Evolutionary conservation across 2,797 vertebrate genomes (phyloP).

Genomic region (Megaceryle alcyon): DNA sequence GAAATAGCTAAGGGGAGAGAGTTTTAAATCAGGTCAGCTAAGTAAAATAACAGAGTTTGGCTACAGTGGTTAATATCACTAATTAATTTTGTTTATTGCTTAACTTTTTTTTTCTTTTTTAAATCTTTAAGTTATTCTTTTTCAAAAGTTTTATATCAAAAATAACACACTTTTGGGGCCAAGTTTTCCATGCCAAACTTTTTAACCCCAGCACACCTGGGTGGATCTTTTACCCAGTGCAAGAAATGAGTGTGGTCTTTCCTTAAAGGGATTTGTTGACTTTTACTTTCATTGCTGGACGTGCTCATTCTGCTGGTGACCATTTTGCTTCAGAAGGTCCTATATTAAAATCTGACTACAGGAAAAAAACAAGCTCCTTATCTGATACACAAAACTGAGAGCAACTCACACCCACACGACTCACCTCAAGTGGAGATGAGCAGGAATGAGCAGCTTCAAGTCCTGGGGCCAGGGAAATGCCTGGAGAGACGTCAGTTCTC

Average conservation of each 20-base stretch:
- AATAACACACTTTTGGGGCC: rapidly evolving
- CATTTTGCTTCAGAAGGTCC: background rate
- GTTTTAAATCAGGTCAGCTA: background rate
- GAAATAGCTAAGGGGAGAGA: background rate
- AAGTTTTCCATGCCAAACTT: background rate
- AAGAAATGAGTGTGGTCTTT: background rate
- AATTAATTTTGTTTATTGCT: background rate
- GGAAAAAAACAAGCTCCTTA: background rate
- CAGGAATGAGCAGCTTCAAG: background rate
- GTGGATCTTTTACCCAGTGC: background rate
- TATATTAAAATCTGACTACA: background rate
- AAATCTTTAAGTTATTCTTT: background rate
- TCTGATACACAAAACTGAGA: background rate
- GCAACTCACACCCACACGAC: background rate
- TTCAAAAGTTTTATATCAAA: background rate
- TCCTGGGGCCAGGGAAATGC: background rate
- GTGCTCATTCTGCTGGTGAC: background rate
- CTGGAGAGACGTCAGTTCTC: background rate
- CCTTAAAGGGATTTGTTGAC: rapidly evolving
- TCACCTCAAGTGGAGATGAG: background rate
- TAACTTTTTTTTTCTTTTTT: background rate
- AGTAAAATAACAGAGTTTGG: background rate
- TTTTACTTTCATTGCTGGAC: background rate
- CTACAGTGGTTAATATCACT: background rate
- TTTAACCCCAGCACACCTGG: background rate